Conservation (phyloP, 1,140 invertebrate species). For the Pseudomyrmex pallidus region DNA sequence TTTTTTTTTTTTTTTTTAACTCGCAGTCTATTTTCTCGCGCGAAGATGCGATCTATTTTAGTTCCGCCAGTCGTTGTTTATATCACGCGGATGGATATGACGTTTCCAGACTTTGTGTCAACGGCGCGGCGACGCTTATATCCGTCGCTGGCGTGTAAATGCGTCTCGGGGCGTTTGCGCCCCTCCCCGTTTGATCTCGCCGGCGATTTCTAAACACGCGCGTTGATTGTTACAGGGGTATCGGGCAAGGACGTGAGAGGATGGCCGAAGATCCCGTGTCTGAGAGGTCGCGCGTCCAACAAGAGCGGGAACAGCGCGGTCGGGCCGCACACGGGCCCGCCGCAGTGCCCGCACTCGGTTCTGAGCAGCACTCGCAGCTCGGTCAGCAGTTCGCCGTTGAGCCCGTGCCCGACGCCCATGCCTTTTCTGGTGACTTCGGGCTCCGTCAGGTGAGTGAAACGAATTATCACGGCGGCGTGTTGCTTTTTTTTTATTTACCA, state of each 20-base stretch:
- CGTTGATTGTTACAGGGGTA: conserved; percentile 65
- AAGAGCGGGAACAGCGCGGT: conserved; percentile 77
- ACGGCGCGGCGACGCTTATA: too few relatives aligned
- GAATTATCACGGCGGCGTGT: neutral
- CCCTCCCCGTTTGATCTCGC: too few relatives aligned
- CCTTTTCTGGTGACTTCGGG: conserved; percentile 90
- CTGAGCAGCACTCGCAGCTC: conserved; percentile 88
- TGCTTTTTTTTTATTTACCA: neutral
- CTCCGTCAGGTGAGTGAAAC: conserved; percentile 86
- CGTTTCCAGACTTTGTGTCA: too few relatives aligned
- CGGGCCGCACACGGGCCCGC: conserved; percentile 86
- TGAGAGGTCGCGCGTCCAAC: conserved; percentile 73
- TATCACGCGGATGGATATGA: too few relatives aligned
- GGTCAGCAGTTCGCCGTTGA: conserved; percentile 87
- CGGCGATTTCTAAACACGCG: too few relatives aligned
- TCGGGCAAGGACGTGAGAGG: conserved; percentile 79
- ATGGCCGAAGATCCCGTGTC: conserved; percentile 81
- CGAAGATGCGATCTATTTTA: conserved; percentile 17
- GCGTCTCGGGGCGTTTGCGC: too few relatives aligned
- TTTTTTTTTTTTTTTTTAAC: neutral
- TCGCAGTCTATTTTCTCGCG: neutral
- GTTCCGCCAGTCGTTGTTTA: neutral
- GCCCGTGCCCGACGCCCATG: conserved; percentile 89
- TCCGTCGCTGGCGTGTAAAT: too few relatives aligned
- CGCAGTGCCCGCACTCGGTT: conserved; percentile 89